Percentiles rank a stretch among this genome's conserved stretches.
These are phyloP conservation scores for Petrosia ficiformis DNA, from an alignment of 37 sponge, comb jelly and placozoan genomes.

Conservation along the genomic window DNA sequence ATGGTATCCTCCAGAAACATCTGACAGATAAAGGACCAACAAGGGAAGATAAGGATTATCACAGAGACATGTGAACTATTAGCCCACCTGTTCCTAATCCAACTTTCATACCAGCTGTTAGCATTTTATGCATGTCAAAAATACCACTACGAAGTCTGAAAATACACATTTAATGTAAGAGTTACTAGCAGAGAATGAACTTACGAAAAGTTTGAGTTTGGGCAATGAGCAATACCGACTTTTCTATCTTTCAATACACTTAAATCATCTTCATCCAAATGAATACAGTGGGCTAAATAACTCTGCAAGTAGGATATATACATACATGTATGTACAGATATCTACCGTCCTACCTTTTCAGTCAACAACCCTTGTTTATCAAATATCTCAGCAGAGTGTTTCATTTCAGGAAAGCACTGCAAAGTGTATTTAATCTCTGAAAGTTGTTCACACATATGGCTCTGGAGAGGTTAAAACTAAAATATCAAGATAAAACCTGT, in stretches of 20 bases:
- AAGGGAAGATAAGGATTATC: too few species aligned
- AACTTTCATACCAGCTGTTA: slow-evolving; percentile 54
- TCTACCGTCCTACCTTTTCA: slow-evolving; percentile 18
- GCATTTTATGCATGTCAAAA: slow-evolving; percentile 39
- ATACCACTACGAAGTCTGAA: slow-evolving; percentile 52
- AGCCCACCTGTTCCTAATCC: slow-evolving; percentile 66
- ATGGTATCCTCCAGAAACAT: slow-evolving; percentile 78
- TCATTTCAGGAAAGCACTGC: slow-evolving; percentile 31
- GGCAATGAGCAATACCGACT: slow-evolving; percentile 77
- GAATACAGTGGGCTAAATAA: slow-evolving; percentile 68
- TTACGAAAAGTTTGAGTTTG: slow-evolving; percentile 67
- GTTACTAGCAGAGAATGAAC: not conserved
- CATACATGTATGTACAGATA: not conserved
- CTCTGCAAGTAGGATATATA: slow-evolving; percentile 25
- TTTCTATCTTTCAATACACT: slow-evolving; percentile 29
- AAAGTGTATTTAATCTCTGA: not conserved
- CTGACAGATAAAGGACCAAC: slow-evolving; percentile 37
- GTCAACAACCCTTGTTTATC: slow-evolving; percentile 19
- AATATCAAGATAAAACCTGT: not conserved
- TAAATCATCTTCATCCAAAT: slow-evolving; percentile 51
- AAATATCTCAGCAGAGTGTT: slow-evolving; percentile 30
- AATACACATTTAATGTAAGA: not conserved
- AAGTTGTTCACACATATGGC: not conserved
- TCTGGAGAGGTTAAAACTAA: not conserved
- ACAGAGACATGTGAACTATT: not conserved